Base-by-base conservation (phyloP, 2,888 invertebrate species). In the Seira musarum region DNA sequence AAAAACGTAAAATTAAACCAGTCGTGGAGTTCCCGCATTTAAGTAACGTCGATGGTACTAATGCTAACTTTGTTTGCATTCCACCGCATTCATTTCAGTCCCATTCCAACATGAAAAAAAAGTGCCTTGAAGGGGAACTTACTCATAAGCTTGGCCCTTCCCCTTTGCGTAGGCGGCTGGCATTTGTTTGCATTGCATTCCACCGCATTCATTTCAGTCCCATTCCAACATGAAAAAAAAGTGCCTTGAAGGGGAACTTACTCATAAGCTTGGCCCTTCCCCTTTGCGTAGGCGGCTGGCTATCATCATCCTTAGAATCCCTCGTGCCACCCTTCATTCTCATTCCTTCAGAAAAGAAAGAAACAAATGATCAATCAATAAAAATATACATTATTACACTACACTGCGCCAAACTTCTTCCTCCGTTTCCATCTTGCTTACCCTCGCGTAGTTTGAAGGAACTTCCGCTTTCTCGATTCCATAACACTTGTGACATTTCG, bases 401-500 rank as follows among this genome's bases (percentile, higher is more conserved):
- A n/a, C n/a, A 17, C 19, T n/a, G 49, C 15, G 49, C 15, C 49
- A 46, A 10, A 46, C 10, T 13, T 46, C 49, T 46, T 46, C 15
- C 49, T 46, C 49, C 10, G 15, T 10, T 46, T n/a, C n/a, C n/a
- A n/a, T 40, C 40, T 60, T 64, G 80, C 75, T 78, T 89, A 95
- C 95, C 91, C 95, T 94, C 25, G 99, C 98, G 91, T 98, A 99
- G 89, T 92, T 93, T 79, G 97, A 96, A 80, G 99, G 99, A 86
- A 97, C 96, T 88, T 98, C 97, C 10, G 99, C 98, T 89, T 97
- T 95, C 90, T 99, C 99, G 79, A 99, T 95, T 65, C 99, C 99
- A 87, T 96, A 92, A 88, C 97, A 98, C 85, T 95, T 92, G 89
- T 96, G 96, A 88, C 97, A 96, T 15, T 94, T 93, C 65, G 97